Base-by-base conservation (phyloP, 1,140 invertebrate species). In the Coenobita brevimanus region DNA sequence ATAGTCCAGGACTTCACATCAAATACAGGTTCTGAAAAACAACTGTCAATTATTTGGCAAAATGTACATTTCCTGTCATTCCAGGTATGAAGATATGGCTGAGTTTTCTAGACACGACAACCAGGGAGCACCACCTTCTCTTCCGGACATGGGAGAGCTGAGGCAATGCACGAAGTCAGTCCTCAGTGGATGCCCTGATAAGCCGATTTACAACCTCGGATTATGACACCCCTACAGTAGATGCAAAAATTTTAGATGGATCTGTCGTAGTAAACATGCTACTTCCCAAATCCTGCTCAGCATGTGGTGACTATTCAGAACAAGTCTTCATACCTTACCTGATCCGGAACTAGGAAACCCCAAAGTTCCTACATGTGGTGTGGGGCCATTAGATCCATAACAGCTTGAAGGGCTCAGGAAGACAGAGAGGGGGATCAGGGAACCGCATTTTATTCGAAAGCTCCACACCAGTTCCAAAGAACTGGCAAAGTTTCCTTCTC, bases 31-130 rank as follows among this genome's bases (percentile, higher is more conserved):
- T 57, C 54, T 57, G 54, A 57, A 13, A 57, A 13, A 57, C 54
- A 57, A 57, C 54, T 57, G 54, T 57, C n/a, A 57, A 57, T 57
- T 57, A 57, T 57, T 57, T 57, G 54, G 54, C 54, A 57, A n/a
- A 57, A 57, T 57, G 54, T 57, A 57, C 54, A 57, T 57, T 57
- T 57, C 54, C 54, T 57, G 54, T 57, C 54, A n/a, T 10, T 57
- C 54, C 54, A n/a, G n/a, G n/a, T 13, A n/a, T 57, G 54, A 57
- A n/a, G 13, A n/a, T 57, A 57, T 13, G n/a, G n/a, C n/a, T 13
- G n/a, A n/a, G 13, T 57, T 57, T 57, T n/a, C n/a, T 57, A 57
- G 54, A 57, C 54, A 57, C n/a, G n/a, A n/a, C n/a, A n/a, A n/a
- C n/a, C n/a, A n/a, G n/a, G n/a, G n/a, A n/a, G n/a, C n/a, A n/a